Evolutionary conservation across 2,888 invertebrate genomes (phyloP), one percentile per base, ranked within the genome.

Genomic region (Pheosia tremula): DNA sequence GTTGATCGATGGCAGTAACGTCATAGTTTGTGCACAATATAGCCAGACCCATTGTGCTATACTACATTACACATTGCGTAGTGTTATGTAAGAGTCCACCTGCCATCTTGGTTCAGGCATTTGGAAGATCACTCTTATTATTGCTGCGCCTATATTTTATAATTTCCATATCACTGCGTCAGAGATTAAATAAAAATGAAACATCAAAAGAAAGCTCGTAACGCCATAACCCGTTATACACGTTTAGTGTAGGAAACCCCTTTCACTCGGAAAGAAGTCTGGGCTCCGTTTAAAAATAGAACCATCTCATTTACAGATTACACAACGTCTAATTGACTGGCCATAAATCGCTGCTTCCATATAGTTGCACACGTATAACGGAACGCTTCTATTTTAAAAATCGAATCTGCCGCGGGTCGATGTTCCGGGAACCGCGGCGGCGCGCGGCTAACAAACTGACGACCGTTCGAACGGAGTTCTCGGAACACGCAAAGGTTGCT

Each of bases 321-420:
- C 87, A 85, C 85, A 86, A 87, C 83, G 69, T 79, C 81, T 86
- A 87, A 89, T 87, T 86, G 83, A 83, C 80, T 78, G 79, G 67
- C 80, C 81, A 86, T 88, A 87, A 89, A 88, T 88, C 82, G 74
- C 80, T 72, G 76, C 72, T 79, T 68, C 81, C 80, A 71, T 77
- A 75, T 72, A 74, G 24, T 5, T 11, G 38, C 70, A 75, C 78
- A 74, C 71, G 81, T 83, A 77, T 87, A 90, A 89, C 86, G 87
- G 88, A 87, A 85, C 85, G 86, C 76, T 77, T 88, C 90, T 90
- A 89, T 90, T 89, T 91, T 85, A 87, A 90, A 90, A 90, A 90
- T 89, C 83, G 86, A 89, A 89, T 83, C 85, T 80, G 79, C 83
- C 69, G 74, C 80, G 79, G 83, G 79, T 83, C 83, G 83, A 71